Base-by-base conservation (phyloP, 2,888 invertebrate genomes). In the Pandemis heparana region DNA sequence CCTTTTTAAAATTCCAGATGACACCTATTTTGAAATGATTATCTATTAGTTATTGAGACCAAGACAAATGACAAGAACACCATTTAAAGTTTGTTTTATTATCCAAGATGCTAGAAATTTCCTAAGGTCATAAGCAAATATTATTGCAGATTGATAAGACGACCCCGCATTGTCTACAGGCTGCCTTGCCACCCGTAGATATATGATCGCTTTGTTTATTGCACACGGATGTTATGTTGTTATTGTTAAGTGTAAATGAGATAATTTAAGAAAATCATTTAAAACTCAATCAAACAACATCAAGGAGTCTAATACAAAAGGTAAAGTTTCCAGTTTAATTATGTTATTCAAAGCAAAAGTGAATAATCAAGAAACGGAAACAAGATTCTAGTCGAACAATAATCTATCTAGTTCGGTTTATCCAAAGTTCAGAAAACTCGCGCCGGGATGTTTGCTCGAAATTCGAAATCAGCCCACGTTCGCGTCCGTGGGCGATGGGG, bases 161-260 rank as follows among this genome's bases (percentile, higher is more conserved):
- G 87, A 87, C 89, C 89, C 89, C 89, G 91, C 87, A 88, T 91
- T 90, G 89, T 90, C 78, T 87, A 78, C 75, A 71, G 60, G 77
- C 71, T 74, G 74, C 74, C 69, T 74, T 74, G 74, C 74, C 74
- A 70, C 60, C 51, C 74, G 70, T 39, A 74, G 74, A 74, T 74
- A 74, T 74, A 74, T 74, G 74, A 70, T 74, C 74, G 56, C 65
- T 53, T 74, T 74, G 70, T 74, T 74, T 65, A 74, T 75, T 74
- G 66, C 71, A 65, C 68, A 59, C 74, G 74, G 79, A 79, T 82
- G 83, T 85, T 69, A 70, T 74, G 69, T 60, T 74, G 51, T 74
- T 74, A 74, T 74, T 74, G 64, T 65, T 63, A 53, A 70, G 69
- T 59, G 46, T 70, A 69, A 74, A 70, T 61, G 63, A 64, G 48